Evolutionary conservation across 2,797 vertebrate species (phyloP).

Genomic region (Taeniopygia guttata): DNA sequence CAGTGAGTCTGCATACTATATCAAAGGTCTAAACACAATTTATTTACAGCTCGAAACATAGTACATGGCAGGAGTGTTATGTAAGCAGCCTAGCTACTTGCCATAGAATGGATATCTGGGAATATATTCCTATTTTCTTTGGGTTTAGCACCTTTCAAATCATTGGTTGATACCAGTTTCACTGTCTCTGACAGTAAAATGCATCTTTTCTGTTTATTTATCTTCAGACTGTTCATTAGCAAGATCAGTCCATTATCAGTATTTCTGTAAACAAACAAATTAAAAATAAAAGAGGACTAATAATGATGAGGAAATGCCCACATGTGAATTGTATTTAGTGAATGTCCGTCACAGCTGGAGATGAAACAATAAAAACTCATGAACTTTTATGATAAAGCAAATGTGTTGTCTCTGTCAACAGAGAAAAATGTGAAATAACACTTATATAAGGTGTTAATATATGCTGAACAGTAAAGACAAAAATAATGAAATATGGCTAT

Average conservation of each 20-base stretch:
- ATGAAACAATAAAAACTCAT: neutral
- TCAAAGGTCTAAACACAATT: conserved; percentile 33
- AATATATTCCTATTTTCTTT: neutral
- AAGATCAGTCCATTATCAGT: neutral
- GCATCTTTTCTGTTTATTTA: neutral
- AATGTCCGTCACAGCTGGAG: neutral
- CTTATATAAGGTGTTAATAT: neutral
- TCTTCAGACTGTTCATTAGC: neutral
- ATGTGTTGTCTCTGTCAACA: neutral
- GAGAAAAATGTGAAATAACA: neutral
- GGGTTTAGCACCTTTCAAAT: neutral
- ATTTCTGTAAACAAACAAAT: neutral
- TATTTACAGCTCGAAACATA: conserved; percentile 31
- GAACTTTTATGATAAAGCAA: neutral
- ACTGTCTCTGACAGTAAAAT: neutral
- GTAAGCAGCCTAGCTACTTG: neutral
- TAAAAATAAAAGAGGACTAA: neutral
- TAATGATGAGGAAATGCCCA: neutral
- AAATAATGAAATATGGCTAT: neutral
- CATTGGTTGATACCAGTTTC: neutral
- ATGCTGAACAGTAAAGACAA: neutral
- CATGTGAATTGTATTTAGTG: neutral
- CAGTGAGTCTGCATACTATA: neutral
- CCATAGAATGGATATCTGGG: neutral
- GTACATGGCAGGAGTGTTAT: neutral